These are phyloP conservation scores for Scaptomyza tumidula DNA, from an alignment of 2,888 invertebrate species.

Conservation along the genomic window DNA sequence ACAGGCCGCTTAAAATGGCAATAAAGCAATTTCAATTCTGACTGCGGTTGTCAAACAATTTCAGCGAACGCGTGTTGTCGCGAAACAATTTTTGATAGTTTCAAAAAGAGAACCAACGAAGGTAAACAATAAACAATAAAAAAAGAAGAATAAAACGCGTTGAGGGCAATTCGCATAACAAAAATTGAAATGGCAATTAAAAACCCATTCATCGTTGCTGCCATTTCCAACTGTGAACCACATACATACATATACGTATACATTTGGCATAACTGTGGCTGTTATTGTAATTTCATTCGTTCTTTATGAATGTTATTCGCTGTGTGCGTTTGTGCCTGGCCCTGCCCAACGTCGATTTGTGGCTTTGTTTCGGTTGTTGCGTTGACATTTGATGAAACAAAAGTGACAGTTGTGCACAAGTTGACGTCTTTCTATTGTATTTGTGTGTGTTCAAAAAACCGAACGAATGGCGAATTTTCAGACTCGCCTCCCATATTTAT, in stretches of 20 bases:
- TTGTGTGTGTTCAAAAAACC: constrained; percentile 32
- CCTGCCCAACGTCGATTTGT: constrained; percentile 65
- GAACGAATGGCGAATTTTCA: constrained; percentile 46
- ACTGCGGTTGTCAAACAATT: constrained; percentile 76
- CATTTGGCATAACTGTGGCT: constrained; percentile 42
- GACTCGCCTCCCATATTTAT: constrained; percentile 29
- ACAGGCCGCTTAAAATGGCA: constrained; percentile 44
- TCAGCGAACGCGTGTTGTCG: constrained; percentile 44
- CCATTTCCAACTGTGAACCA: constrained; percentile 56
- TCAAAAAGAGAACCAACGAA: constrained; percentile 22
- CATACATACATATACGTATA: constrained; percentile 19
- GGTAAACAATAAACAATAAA: constrained; percentile 18
- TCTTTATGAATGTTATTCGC: constrained; percentile 45
- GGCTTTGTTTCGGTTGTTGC: constrained; percentile 80
- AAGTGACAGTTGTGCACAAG: constrained; percentile 78
- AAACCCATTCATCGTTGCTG: constrained; percentile 76
- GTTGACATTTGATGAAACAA: constrained; percentile 80
- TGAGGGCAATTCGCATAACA: constrained; percentile 66
- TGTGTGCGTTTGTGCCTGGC: constrained; percentile 26
- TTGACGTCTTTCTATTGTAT: constrained; percentile 74
- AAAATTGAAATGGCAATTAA: constrained; percentile 80
- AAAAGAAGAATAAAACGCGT: constrained; percentile 26
- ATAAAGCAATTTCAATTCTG: constrained; percentile 71
- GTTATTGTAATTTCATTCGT: constrained; percentile 74
- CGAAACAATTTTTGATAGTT: constrained; percentile 62